Evolutionary conservation across 2,888 invertebrate species (phyloP).

Genomic region (Odiellus spinosus): DNA sequence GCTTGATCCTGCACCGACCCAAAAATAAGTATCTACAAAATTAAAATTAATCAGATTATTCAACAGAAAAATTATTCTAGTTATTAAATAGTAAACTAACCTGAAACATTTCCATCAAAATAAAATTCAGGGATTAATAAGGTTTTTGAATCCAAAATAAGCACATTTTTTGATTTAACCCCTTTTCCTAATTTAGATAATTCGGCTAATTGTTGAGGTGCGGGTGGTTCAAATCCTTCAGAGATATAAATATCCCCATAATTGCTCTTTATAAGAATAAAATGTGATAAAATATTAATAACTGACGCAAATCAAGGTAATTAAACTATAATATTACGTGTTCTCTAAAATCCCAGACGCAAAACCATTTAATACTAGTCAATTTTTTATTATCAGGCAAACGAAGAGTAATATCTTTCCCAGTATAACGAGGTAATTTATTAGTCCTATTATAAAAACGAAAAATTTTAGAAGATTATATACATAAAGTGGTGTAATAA

Average conservation of each 20-base stretch:
- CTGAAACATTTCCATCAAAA: slow-evolving; percentile 21
- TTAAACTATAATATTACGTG: slow-evolving; percentile 36
- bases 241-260: slow-evolving; percentile 74
- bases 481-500: too few relatives aligned
- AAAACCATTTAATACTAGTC: slow-evolving; percentile 73
- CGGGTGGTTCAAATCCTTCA: slow-evolving; percentile 74
- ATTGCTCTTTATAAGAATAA: slow-evolving; percentile 30
- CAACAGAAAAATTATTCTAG: neutral
- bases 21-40: slow-evolving; percentile 46
- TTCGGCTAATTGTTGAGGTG: slow-evolving; percentile 44
- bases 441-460: slow-evolving; percentile 15
- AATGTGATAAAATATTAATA: neutral
- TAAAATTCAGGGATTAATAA: slow-evolving; percentile 39
- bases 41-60: neutral
- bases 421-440: slow-evolving; percentile 42
- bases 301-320: neutral
- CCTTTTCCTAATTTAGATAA: slow-evolving; percentile 46
- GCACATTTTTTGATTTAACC: slow-evolving; percentile 52
- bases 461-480: too few relatives aligned
- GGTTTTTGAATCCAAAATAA: slow-evolving; percentile 63
- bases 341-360: slow-evolving; percentile 67
- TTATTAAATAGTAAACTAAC: slow-evolving; percentile 9
- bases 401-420: slow-evolving; percentile 61
- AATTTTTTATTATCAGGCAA: slow-evolving; percentile 72
- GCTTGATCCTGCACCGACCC: slow-evolving; percentile 75